Evolutionary conservation across 2,113 vertebrate species (phyloP).

Genomic region (Camarhynchus parvulus): DNA sequence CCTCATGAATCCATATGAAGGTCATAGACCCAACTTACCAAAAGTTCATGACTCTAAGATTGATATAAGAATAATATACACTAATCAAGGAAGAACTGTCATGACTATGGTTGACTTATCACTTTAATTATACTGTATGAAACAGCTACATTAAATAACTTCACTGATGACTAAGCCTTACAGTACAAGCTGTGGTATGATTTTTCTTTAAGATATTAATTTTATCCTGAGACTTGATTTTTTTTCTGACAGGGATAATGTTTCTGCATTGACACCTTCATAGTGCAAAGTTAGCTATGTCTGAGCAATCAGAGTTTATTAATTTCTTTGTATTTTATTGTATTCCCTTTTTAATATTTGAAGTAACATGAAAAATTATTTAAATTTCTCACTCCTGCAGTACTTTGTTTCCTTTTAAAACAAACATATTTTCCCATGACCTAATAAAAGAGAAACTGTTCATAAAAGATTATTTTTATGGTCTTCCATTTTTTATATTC

Average conservation of each 20-base stretch:
- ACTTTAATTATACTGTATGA: background rate
- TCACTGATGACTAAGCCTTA: background rate
- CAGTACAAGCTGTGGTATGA: background rate
- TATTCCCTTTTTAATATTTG: background rate
- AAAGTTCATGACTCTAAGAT: background rate
- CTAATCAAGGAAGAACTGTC: background rate
- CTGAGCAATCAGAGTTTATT: background rate
- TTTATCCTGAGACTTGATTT: background rate
- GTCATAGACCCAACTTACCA: background rate
- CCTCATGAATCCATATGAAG: background rate
- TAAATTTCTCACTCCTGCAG: background rate
- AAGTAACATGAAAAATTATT: background rate
- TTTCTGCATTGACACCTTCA: background rate
- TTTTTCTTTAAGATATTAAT: background rate
- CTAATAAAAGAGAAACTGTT: background rate
- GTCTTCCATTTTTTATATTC: background rate
- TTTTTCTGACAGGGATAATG: background rate
- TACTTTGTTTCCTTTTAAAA: background rate
- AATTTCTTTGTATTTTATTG: background rate
- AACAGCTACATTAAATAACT: background rate
- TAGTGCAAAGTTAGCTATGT: background rate
- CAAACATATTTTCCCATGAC: background rate
- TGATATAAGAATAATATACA: background rate
- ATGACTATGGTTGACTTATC: background rate
- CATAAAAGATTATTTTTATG: background rate